Conservation (phyloP, 2,113 vertebrate genomes). For the Cricetomys ansorgei region DNA sequence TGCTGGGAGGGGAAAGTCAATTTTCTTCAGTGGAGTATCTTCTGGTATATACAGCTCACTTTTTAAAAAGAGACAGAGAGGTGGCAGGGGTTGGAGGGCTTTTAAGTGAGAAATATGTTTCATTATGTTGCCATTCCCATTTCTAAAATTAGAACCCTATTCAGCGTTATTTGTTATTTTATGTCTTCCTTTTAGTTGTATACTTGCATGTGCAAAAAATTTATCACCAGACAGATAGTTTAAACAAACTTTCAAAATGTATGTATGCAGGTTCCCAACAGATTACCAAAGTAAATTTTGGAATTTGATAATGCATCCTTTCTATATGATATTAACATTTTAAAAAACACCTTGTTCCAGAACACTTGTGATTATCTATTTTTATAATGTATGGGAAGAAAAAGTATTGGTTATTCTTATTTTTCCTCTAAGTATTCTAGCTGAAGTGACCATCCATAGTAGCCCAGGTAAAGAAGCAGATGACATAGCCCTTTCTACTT, state of each 20-base stretch:
- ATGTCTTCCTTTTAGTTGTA: background rate
- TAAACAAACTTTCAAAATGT: background rate
- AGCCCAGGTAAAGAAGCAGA: background rate
- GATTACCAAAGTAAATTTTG: background rate
- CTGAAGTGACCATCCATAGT: background rate
- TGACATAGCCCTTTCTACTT: background rate
- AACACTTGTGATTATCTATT: background rate
- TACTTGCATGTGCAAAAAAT: background rate
- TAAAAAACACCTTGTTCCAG: background rate
- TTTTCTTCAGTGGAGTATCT: background rate
- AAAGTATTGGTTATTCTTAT: background rate
- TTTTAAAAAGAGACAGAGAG: background rate
- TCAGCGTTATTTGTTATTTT: background rate
- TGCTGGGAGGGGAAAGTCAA: background rate
- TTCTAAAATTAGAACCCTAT: background rate
- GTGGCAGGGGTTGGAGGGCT: too few species aligned
- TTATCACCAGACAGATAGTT: background rate
- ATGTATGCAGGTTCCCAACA: background rate
- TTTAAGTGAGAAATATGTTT: slow-evolving; percentile 4
- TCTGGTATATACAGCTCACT: too few species aligned
- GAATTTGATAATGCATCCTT: background rate
- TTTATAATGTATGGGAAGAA: background rate
- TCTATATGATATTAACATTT: background rate
- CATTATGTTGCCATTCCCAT: background rate
- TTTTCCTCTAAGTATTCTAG: background rate